These are phyloP conservation scores for Astreopora myriophthalma DNA, from an alignment of 64 coral and sea anemone genomes.

Conservation along the genomic window DNA sequence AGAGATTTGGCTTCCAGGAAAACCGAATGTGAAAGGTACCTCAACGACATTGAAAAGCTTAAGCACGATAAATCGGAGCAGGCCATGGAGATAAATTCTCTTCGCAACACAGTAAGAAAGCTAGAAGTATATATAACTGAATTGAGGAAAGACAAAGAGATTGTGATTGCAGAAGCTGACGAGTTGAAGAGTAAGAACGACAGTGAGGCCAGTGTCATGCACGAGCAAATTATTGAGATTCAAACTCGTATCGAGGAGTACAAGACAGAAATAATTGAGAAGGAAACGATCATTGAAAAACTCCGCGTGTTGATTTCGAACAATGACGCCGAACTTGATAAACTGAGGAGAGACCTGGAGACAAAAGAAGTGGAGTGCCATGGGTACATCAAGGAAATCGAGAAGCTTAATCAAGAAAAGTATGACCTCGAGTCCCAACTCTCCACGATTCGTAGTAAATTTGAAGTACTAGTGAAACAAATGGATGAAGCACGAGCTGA, in stretches of 20 bases:
- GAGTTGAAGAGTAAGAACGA: constrained; percentile 77
- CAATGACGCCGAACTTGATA: constrained; percentile 88
- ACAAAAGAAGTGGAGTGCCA: constrained; percentile 91
- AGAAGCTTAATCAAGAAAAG: constrained; percentile 88
- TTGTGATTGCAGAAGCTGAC: constrained; percentile 31
- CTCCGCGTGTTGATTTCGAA: constrained; percentile 79
- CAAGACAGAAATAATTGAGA: constrained; percentile 87
- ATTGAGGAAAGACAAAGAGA: constrained; percentile 64
- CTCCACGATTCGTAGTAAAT: constrained; percentile 81
- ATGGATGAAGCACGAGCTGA: constrained; percentile 66
- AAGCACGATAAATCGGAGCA: constrained; percentile 87
- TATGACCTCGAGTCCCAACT: constrained; percentile 89
- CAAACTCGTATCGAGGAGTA: constrained; percentile 91
- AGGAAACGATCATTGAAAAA: constrained; percentile 90
- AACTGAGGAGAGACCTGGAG: constrained; percentile 85
- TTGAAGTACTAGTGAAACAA: constrained; percentile 68
- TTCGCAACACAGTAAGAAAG: constrained; percentile 55
- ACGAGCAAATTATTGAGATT: constrained; percentile 84
- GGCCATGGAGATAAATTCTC: constrained; percentile 75
- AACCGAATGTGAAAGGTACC: constrained; percentile 58
- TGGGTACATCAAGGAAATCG: constrained; percentile 91
- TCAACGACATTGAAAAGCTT: constrained; percentile 75
- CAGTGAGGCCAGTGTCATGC: constrained; percentile 47
- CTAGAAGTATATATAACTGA: constrained; percentile 52
- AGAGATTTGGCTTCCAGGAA: constrained; percentile 84